Evolutionary conservation across 2,888 invertebrate genomes (phyloP), one percentile per base, ranked within the genome.

Genomic region (Zonitis immaculata): DNA sequence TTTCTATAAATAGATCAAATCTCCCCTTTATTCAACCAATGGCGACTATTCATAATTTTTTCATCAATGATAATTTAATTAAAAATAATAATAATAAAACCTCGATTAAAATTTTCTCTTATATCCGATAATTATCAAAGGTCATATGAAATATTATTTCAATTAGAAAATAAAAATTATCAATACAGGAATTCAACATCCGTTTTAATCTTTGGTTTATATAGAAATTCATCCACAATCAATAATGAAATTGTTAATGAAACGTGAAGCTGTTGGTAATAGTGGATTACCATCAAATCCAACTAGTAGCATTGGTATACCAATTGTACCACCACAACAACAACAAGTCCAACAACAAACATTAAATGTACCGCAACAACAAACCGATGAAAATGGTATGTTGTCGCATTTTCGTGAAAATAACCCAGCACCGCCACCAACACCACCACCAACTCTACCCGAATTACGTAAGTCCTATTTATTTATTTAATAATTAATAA

Each of bases 151-250:
- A n/a, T n/a, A n/a, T n/a, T n/a, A n/a, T n/a, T n/a, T n/a, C n/a
- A n/a, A n/a, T n/a, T n/a, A n/a, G n/a, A n/a, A n/a, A n/a, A n/a
- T n/a, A n/a, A n/a, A n/a, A n/a, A 9, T 14, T 45, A 28, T 30
- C 45, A 16, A 14, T 45, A 28, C 30, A 27, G 45, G 27, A 30
- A 45, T 25, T 25, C 6, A 3, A 27, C 16, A 27, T 25, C 48
- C 27, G 48, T 9, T 28, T 18, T 28, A 16, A 16, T 16, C 2
- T 9, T 16, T 20, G 44, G 39, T n/a, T 28, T 22, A 52, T 56
- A 12, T 50, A 56, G 56, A 44, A 56, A 52, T 7, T 20, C 39
- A 56, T 44, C 47, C 43, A 30, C 42, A 51, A 27, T 18, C 52
- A 44, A 45, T 56, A 49, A 35, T 48, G 22, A 49, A 42, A 35